Evolutionary conservation across 2,113 vertebrate genomes (phyloP), one percentile per base, ranked within the genome.

Genomic region (Dendropsophus ebraccatus): DNA sequence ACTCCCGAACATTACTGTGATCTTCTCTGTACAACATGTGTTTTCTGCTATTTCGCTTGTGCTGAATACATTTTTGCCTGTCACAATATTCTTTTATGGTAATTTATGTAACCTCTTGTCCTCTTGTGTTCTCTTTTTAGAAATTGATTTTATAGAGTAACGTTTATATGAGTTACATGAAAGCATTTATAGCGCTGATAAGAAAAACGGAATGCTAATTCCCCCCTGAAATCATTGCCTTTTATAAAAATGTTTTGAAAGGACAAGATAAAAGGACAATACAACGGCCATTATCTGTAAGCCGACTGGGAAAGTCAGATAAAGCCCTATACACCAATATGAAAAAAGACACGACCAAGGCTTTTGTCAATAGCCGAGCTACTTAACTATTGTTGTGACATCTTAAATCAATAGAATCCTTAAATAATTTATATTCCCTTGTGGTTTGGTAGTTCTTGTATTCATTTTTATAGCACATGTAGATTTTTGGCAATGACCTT

Each of bases 341-440:
- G 87, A 21, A 87, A 45, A 91, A 91, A 84, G 19, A 70, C 70
- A 32, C 13, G 58, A 78, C 54, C 74, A 75, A 54, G 25, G 77
- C 41, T 82, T 88, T 85, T 86, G 25, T 88, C 88, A 89, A 60
- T 91, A 91, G 87, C 82, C 88, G 87, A 69, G 85, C 85, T 88
- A 81, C 86, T 91, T 91, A 86, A 65, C 87, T 89, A 87, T 88
- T 89, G 60, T 35, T 5, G 88, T 75, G 88, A 67, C 86, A 91
- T 84, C 87, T 89, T 85, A 87, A 90, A 92, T 94, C 93, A 90
- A 92, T 93, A 92, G 67, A 54, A 88, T 50, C 91, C 90, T 92
- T 94, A 73, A 93, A 93, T 94, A 92, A 91, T 95, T 94, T 87
- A 95, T 93, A 86, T 85, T 77, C 67, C 90, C 32, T 30, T 90